Percentiles rank a stretch among this genome's conserved stretches.
phyloP scores from a whole-genome alignment of 92 coral and sea anemone genomes.

The Zoanthus solanderi region DNA sequence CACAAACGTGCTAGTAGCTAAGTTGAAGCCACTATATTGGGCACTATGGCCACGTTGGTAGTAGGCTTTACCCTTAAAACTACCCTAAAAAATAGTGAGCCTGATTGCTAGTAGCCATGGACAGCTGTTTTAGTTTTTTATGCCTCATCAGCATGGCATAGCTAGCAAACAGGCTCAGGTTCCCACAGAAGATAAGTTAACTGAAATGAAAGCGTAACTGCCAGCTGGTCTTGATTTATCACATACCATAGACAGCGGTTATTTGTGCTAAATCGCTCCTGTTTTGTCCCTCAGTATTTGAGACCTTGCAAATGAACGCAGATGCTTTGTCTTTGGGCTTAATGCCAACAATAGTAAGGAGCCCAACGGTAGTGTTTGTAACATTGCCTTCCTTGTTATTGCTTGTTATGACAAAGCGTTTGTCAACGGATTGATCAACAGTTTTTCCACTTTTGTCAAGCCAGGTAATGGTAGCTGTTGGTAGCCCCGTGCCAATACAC shows the following conservation, averaged over 20 bases:
- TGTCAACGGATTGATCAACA: not conserved
- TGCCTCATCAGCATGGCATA: no score
- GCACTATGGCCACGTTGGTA: no score
- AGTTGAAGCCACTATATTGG: no score
- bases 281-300: not conserved
- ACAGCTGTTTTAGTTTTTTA: no score
- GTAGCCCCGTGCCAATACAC: slow-evolving; percentile 35
- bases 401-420: slow-evolving; percentile 10
- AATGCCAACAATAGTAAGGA: not conserved
- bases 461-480: slow-evolving; percentile 16
- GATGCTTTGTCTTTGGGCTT: not conserved
- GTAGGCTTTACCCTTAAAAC: no score
- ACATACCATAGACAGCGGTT: slow-evolving; percentile 24
- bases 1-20: no score
- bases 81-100: no score
- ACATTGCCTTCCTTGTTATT: not conserved
- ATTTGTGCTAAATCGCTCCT: not conserved
- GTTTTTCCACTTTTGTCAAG: slow-evolving; percentile 5
- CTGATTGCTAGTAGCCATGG: no score
- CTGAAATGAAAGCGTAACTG: no score
- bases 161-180: no score
- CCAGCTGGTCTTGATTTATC: no score
- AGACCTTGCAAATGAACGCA: slow-evolving; percentile 3
- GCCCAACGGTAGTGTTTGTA: not conserved
- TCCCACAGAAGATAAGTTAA: no score